These are phyloP conservation scores for Anabacerthia variegaticeps DNA, from an alignment of 2,797 vertebrate species.

Conservation along the genomic window DNA sequence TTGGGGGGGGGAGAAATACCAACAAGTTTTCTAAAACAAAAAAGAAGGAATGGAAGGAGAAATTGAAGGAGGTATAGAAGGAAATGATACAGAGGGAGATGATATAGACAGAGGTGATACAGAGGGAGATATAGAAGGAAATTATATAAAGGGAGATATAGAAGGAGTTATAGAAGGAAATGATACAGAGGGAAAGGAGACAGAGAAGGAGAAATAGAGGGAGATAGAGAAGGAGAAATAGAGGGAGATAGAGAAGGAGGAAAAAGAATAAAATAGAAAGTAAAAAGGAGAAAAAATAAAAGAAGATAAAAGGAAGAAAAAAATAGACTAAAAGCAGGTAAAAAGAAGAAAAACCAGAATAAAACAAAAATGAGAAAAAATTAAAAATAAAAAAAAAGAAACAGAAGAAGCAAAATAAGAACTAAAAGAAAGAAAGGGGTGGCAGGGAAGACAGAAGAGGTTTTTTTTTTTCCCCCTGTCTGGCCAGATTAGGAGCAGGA, in stretches of 20 bases:
- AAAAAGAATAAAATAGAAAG: not conserved
- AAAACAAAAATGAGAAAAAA: no score
- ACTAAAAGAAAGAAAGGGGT: no score
- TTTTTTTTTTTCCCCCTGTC: not conserved
- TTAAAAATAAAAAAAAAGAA: not conserved
- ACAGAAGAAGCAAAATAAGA: not conserved
- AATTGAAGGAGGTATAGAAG: not conserved
- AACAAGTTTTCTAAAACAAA: not conserved
- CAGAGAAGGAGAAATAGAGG: not conserved
- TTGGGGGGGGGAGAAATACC: no score
- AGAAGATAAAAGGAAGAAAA: no score
- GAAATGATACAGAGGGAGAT: not conserved
- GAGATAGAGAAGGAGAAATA: not conserved
- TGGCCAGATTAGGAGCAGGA: not conserved
- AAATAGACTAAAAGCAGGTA: not conserved
- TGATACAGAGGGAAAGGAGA: no score
- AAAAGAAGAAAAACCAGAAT: no score
- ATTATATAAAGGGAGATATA: not conserved
- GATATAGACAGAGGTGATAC: no score
- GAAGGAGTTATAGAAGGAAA: no score
- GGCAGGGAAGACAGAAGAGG: fast-evolving
- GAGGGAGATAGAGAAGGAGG: no score
- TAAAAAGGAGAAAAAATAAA: not conserved
- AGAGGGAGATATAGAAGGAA: not conserved
- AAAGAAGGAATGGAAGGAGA: not conserved